These are phyloP conservation scores for Epinephelus fuscoguttatus DNA, from an alignment of 2,113 vertebrate species.

Conservation along the genomic window DNA sequence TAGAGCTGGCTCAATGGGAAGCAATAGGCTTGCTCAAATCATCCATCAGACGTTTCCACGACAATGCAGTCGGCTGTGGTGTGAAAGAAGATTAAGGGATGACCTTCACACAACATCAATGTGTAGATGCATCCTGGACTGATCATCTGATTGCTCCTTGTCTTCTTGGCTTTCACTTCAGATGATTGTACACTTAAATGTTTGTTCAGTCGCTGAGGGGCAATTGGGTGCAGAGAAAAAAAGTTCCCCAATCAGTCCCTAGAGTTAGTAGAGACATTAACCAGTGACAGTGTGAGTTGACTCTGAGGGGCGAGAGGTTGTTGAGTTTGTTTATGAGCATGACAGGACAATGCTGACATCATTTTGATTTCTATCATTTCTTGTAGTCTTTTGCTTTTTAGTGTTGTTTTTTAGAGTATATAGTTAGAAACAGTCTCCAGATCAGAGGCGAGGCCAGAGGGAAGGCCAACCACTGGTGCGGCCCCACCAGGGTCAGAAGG, in stretches of 20 bases:
- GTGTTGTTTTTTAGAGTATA: neutral
- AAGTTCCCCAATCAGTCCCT: constrained; percentile 29
- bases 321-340: neutral
- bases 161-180: constrained; percentile 64
- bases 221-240: constrained; percentile 39
- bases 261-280: constrained; percentile 29
- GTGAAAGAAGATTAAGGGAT: constrained; percentile 54
- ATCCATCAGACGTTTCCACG: constrained; percentile 43
- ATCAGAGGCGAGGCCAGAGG: neutral
- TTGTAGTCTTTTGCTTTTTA: neutral
- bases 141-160: constrained; percentile 68
- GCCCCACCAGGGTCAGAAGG: neutral
- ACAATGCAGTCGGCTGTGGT: constrained; percentile 25
- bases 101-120: constrained; percentile 69
- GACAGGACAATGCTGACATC: neutral
- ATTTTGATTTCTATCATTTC: too few relatives aligned
- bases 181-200: constrained; percentile 64
- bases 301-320: neutral
- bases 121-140: constrained; percentile 50
- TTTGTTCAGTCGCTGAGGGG: constrained; percentile 50
- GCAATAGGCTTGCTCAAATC: constrained; percentile 50
- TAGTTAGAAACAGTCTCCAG: neutral
- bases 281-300: neutral
- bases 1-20: constrained; percentile 41
- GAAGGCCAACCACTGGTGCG: neutral